Evolutionary conservation across 2,888 invertebrate genomes (phyloP).

Genomic region (Nesidiocoris tenuis): DNA sequence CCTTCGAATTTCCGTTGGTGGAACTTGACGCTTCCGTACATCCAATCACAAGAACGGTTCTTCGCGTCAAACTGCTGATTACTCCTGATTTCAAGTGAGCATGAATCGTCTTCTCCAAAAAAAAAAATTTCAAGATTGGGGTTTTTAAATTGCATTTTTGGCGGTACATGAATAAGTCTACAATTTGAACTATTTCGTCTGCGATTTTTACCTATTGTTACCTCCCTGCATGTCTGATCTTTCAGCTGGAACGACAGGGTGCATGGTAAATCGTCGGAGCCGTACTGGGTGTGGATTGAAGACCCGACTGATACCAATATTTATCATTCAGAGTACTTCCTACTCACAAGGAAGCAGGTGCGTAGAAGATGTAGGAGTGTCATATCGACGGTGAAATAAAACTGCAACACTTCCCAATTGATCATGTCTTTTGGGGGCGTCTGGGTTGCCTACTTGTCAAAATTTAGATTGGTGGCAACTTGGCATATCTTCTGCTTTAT

Average conservation of each 20-base stretch:
- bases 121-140: not conserved
- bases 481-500: too few species aligned
- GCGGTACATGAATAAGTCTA: not conserved
- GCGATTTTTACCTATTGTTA: conserved; percentile 25
- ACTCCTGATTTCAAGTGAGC: conserved; percentile 63
- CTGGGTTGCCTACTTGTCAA: too few species aligned
- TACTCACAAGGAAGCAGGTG: conserved; percentile 77
- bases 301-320: conserved; percentile 92
- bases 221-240: too few species aligned
- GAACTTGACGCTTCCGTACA: conserved; percentile 82
- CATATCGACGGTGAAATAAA: not conserved
- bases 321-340: conserved; percentile 93
- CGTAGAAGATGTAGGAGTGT: conserved; percentile 27
- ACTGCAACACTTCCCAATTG: too few species aligned
- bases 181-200: not conserved
- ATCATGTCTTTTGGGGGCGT: too few species aligned
- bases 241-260: conserved; percentile 83
- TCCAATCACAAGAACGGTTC: conserved; percentile 91
- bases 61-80: conserved; percentile 78
- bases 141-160: not conserved
- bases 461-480: too few species aligned
- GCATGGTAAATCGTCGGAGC: conserved; percentile 83
- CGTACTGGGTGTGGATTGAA: conserved; percentile 98
- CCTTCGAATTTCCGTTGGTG: conserved; percentile 80
- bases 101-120: not conserved